Percentiles rank a stretch among this genome's conserved stretches.
These are phyloP conservation scores for Nesometra sesokonis DNA, from an alignment of 35 echinoderm and acorn worm genomes.

Conservation along the genomic window DNA sequence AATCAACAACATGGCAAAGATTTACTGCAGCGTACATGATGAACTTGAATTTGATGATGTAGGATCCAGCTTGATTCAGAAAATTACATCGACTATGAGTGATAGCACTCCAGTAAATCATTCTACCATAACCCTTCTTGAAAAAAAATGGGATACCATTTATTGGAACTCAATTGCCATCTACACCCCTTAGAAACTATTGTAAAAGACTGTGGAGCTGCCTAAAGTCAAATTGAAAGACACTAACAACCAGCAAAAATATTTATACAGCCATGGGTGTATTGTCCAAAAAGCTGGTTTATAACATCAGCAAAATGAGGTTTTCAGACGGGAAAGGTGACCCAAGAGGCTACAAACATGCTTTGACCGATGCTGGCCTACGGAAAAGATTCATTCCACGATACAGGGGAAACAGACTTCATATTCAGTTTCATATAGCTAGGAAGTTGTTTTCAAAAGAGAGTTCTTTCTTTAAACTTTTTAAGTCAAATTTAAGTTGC, in stretches of 20 bases:
- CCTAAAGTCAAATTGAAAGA: not conserved
- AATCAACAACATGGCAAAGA: not conserved
- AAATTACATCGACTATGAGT: not conserved
- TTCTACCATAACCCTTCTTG: not conserved
- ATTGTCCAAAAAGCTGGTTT: conserved; percentile 4
- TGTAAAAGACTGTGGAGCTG: not conserved
- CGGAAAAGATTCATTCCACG: conserved; percentile 17
- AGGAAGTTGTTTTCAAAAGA: not conserved
- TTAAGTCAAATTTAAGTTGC: not conserved
- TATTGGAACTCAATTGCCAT: conserved; percentile 15
- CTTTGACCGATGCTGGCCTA: conserved; percentile 2
- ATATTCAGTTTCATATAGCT: conserved; percentile 34
- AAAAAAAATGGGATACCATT: not conserved
- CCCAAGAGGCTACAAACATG: conserved; percentile 24
- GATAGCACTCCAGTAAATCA: conserved; percentile 2
- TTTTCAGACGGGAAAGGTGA: conserved; percentile 46
- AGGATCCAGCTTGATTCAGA: not conserved
- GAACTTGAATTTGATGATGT: not conserved
- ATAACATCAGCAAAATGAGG: conserved; percentile 37
- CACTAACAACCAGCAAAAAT: not conserved
- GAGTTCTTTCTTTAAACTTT: not conserved
- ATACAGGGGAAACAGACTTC: conserved; percentile 38
- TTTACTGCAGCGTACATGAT: not conserved
- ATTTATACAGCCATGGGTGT: conserved; percentile 21
- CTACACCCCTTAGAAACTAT: conserved; percentile 30